Conservation (phyloP, 1,140 invertebrate species). For the Paraescarpia echinospica region DNA sequence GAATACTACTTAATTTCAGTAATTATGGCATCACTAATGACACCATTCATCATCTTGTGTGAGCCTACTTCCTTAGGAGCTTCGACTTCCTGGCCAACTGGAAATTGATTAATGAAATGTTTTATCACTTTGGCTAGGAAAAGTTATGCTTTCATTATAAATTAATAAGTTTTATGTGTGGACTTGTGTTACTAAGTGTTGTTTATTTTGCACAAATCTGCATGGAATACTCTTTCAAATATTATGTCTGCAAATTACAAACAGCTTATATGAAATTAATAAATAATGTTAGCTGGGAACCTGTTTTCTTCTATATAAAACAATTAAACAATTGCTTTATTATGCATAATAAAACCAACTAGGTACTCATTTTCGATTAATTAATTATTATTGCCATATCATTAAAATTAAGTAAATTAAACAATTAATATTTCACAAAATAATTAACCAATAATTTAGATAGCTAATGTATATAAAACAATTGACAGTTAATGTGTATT, state of each 20-base stretch:
- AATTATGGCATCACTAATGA: constrained; percentile 6
- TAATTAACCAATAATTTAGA: background rate
- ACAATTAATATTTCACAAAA: background rate
- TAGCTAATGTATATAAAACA: background rate
- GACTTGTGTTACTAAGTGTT: background rate
- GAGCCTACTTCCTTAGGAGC: background rate
- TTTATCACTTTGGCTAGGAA: background rate
- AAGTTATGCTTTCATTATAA: constrained; percentile 2
- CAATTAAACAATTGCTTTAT: background rate
- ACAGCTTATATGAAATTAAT: background rate
- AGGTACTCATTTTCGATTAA: background rate
- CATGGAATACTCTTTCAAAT: background rate
- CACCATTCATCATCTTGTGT: background rate
- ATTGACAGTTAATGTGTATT: background rate
- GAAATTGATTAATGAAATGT: constrained; percentile 1
- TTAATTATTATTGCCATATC: background rate
- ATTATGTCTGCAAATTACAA: background rate
- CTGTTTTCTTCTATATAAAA: background rate
- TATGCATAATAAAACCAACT: background rate
- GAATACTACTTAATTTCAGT: background rate
- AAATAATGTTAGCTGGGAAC: background rate
- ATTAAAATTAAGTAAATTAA: background rate
- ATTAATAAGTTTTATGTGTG: background rate
- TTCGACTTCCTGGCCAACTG: background rate
- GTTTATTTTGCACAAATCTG: background rate